Evolutionary conservation across 2,797 vertebrate species (phyloP).

Genomic region (Hoplostethus mediterraneus): DNA sequence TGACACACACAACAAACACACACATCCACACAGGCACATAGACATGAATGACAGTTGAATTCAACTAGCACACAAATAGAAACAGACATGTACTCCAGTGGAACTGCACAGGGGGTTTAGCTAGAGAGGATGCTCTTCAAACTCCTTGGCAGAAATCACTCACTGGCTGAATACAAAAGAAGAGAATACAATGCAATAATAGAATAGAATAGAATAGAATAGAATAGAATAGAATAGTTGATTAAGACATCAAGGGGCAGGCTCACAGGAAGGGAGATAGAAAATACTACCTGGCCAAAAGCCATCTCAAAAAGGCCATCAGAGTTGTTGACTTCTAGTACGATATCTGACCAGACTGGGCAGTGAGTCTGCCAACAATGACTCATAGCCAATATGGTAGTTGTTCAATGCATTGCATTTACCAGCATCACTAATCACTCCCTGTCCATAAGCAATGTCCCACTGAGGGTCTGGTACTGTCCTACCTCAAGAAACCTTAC

Average conservation of each 20-base stretch:
- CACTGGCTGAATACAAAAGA: background rate
- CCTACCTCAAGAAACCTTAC: too few relatives aligned
- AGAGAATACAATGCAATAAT: background rate
- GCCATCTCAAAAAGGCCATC: too few relatives aligned
- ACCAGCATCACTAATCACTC: too few relatives aligned
- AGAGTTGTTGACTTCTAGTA: too few relatives aligned
- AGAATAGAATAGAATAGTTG: too few relatives aligned
- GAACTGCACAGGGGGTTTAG: background rate
- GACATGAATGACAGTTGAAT: background rate
- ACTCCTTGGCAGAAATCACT: background rate
- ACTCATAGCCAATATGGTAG: too few relatives aligned
- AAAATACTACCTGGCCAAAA: background rate
- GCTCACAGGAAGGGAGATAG: background rate
- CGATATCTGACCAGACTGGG: too few relatives aligned
- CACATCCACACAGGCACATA: background rate
- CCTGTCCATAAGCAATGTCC: background rate
- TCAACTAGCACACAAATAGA: background rate
- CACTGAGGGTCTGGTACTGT: background rate
- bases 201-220: too few relatives aligned
- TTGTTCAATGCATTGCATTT: too few relatives aligned
- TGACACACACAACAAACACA: background rate
- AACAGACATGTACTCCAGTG: background rate
- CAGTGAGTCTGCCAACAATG: too few relatives aligned
- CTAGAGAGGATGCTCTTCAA: background rate
- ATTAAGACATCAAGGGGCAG: too few relatives aligned